Base-by-base conservation (phyloP, 2,888 invertebrate genomes). In the Rhorus exstirpatorius region DNA sequence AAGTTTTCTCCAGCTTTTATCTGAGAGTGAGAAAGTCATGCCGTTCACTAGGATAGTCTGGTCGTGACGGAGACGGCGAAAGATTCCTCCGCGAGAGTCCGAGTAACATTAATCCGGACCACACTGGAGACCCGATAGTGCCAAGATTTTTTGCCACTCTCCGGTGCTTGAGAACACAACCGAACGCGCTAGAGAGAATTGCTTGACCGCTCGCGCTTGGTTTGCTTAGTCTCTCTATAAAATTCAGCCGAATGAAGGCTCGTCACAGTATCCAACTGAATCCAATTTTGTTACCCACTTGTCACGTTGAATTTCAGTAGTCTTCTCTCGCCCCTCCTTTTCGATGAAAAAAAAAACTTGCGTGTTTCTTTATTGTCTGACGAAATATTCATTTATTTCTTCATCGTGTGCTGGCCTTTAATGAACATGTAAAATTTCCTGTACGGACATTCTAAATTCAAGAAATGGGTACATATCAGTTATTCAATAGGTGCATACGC, bases 81-180 rank as follows among this genome's bases (percentile, higher is more conserved):
- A 58, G 68, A 61, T 80, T 76, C 41, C 74, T 81, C 55, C 41
- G 61, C 76, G 58, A 78, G 60, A 74, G 38, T 35, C 44, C 61
- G 8, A 44, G 65, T 65, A 79, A 80, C 85, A 82, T 86, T 85
- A 85, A 86, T 86, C 81, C 81, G 74, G 71, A 72, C 63, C 80
- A 76, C 80, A 76, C 65, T 46, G 65, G 68, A 79, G 81, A 74
- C 81, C 79, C 81, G 85, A 83, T 84, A 83, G 79, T 81, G 76
- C 79, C 79, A 78, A 83, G 80, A 76, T 83, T 84, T 86, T 86
- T 85, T 83, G 74, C 74, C 74, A 74, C 49, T 58, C 77, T 53
- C 74, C n/a, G 55, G 14, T 2, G 46, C 53, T n/a, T n/a, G 61
- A 60, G 44, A 72, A 77, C 67, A 72, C 71, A 60, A 41, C 17